Percentiles rank a stretch among this genome's conserved stretches.
Evolutionary conservation across 2,113 vertebrate species (phyloP).

Genomic region (Dromaius novaehollandiae): DNA sequence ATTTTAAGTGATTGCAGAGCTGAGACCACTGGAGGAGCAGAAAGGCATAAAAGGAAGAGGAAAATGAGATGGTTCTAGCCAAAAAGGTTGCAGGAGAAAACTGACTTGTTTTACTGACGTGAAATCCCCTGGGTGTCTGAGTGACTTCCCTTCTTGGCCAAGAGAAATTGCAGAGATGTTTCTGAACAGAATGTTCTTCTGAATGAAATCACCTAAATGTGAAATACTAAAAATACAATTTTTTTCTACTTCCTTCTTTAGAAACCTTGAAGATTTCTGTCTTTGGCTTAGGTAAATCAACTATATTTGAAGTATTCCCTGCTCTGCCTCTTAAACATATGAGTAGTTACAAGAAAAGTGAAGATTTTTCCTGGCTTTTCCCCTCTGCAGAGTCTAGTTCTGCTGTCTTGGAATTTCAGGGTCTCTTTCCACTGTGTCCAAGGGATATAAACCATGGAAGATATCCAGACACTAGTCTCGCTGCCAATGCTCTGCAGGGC

Average conservation of each 20-base stretch:
- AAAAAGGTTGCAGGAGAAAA: background rate
- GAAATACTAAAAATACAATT: background rate
- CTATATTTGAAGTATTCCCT: background rate
- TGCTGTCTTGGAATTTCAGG: background rate
- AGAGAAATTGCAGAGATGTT: background rate
- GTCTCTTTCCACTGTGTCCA: background rate
- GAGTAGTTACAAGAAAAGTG: fast-evolving
- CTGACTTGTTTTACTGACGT: background rate
- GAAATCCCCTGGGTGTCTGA: background rate
- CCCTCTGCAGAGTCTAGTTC: background rate
- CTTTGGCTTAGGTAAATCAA: background rate
- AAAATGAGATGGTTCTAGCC: background rate
- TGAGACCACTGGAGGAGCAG: background rate
- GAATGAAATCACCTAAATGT: background rate
- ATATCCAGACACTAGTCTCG: background rate
- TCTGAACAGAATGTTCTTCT: background rate
- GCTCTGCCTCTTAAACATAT: background rate
- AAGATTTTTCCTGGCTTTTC: background rate
- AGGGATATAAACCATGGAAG: fast-evolving
- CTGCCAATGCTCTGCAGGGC: background rate
- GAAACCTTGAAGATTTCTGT: background rate
- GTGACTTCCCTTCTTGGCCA: background rate
- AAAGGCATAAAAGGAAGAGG: background rate
- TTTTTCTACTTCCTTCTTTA: background rate
- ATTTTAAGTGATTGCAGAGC: background rate